Percentiles rank a stretch among this genome's conserved stretches.
Evolutionary conservation across 2,113 vertebrate species (phyloP).

Genomic region (Pseudopodoces humilis): DNA sequence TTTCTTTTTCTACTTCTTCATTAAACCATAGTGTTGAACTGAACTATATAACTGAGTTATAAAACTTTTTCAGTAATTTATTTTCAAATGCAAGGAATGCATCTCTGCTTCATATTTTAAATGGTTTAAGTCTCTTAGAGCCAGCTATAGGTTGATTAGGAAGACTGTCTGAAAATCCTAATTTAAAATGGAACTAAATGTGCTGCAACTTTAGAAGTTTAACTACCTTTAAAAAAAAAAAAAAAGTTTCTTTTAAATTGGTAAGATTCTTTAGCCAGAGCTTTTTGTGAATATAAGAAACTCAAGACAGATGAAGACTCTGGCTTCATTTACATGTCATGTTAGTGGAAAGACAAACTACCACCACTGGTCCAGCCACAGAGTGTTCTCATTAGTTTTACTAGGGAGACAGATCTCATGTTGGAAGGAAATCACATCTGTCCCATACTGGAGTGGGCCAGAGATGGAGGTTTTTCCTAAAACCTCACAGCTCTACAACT

Average conservation of each 20-base stretch:
- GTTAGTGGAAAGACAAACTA: neutral
- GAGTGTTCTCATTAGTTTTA: neutral
- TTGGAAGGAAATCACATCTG: neutral
- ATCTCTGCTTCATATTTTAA: constrained; percentile 7
- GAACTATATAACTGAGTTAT: constrained; percentile 43
- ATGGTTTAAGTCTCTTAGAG: neutral
- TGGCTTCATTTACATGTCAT: neutral
- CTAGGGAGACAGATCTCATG: neutral
- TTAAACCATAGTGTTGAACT: neutral
- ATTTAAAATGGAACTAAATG: constrained; percentile 14
- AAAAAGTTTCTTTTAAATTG: neutral
- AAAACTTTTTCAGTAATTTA: constrained; percentile 9
- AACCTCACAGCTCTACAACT: neutral
- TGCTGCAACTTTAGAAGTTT: neutral
- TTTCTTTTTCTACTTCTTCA: constrained; percentile 19
- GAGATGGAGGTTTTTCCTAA: neutral
- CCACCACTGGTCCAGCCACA: neutral
- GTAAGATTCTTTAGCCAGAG: neutral
- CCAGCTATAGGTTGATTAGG: neutral
- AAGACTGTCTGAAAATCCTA: neutral
- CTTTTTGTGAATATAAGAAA: neutral
- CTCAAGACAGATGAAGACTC: neutral
- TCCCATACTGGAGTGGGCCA: neutral
- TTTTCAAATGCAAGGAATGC: neutral
- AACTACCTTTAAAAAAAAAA: neutral